Conservation (phyloP, 2,888 invertebrate genomes). For the Eilema caniola region DNA sequence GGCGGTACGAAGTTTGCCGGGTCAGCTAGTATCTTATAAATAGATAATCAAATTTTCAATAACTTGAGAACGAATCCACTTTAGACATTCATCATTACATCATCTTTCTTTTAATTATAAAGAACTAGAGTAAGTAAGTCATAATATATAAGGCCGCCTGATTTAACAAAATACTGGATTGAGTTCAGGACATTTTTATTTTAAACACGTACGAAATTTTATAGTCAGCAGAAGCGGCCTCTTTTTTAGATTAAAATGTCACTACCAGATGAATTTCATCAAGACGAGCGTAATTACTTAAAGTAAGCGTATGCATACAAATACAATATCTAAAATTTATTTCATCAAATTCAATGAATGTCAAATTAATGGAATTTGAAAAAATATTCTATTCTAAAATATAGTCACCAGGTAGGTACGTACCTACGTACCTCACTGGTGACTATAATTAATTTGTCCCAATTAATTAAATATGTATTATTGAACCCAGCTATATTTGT, state of each 20-base stretch:
- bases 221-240: conserved; percentile 67
- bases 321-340: neutral
- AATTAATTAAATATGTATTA: too few species aligned
- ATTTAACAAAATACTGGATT: conserved; percentile 29
- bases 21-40: too few species aligned
- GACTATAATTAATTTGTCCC: too few species aligned
- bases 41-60: too few species aligned
- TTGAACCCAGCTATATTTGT: too few species aligned
- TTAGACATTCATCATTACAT: neutral
- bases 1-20: too few species aligned
- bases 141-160: neutral
- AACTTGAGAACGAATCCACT: neutral
- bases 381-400: too few species aligned
- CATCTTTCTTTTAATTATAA: neutral
- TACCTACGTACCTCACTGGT: too few species aligned
- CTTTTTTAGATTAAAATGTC: conserved; percentile 79
- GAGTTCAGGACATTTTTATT: conserved; percentile 66
- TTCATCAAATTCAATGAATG: too few species aligned
- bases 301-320: conserved; percentile 3
- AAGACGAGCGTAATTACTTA: conserved; percentile 55
- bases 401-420: too few species aligned
- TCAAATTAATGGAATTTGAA: too few species aligned
- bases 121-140: neutral
- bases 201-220: conserved; percentile 74
- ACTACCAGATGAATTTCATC: conserved; percentile 74